phyloP scores from a whole-genome alignment of 2,797 vertebrate species.

The Cyprinella venusta region DNA sequence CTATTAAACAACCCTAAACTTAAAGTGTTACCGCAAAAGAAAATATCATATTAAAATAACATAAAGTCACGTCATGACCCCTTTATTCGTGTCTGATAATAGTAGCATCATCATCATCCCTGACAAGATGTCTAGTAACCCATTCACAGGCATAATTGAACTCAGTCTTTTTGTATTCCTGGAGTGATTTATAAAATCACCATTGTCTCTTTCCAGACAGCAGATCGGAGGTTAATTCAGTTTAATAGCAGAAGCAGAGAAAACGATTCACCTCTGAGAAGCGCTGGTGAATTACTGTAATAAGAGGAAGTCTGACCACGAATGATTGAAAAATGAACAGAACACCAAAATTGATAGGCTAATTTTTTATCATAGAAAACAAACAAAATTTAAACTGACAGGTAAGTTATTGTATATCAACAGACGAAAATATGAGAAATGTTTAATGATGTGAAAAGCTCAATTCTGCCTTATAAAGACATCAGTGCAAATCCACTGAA shows the following conservation, averaged over 20 bases:
- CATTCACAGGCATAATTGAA: slow-evolving; percentile 12
- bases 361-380: not conserved
- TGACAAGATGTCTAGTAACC: not conserved
- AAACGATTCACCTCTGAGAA: not conserved
- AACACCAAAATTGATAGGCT: not conserved
- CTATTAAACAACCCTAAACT: not conserved
- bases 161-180: not conserved
- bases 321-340: not conserved
- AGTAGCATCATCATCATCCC: not conserved
- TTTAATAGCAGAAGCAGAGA: not conserved
- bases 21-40: not conserved
- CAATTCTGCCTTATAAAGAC: slow-evolving; percentile 61
- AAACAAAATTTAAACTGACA: slow-evolving; percentile 58
- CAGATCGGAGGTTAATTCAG: not conserved
- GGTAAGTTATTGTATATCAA: slow-evolving; percentile 13
- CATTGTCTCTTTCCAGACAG: slow-evolving; percentile 5
- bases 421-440: slow-evolving; percentile 41
- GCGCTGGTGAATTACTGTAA: not conserved
- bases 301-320: not conserved
- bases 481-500: slow-evolving; percentile 70
- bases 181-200: slow-evolving; percentile 6
- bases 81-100: not conserved
- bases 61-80: no score
- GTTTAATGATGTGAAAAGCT: slow-evolving; percentile 68
- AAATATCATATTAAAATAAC: slow-evolving; percentile 1